phyloP scores from a whole-genome alignment of 2,888 invertebrate species.

The Rhagonycha lutea region DNA sequence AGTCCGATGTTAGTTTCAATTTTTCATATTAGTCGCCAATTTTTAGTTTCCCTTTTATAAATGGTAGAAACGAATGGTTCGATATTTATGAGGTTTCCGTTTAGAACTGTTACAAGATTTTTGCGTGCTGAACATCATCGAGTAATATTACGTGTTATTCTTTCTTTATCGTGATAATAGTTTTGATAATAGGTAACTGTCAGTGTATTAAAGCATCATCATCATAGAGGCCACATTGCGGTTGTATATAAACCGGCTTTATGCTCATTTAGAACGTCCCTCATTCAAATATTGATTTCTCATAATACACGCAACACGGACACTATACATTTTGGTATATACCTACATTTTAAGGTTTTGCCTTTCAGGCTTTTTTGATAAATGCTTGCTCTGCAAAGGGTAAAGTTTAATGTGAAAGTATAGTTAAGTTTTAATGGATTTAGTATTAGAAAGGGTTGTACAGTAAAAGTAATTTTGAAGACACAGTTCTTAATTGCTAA shows the following conservation, averaged over 20 bases:
- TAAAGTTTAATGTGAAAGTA: conserved; percentile 3
- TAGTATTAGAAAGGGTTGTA: not conserved
- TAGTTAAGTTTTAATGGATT: conserved; percentile 1
- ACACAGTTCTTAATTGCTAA: not conserved
- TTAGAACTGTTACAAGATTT: not conserved
- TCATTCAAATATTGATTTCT: conserved; percentile 23
- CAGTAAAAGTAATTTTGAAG: not conserved
- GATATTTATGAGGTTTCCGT: not conserved
- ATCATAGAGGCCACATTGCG: conserved; percentile 18
- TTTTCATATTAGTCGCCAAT: not conserved
- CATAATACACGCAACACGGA: conserved; percentile 17
- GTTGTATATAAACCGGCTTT: conserved; percentile 19
- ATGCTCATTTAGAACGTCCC: conserved; percentile 19
- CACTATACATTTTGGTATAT: conserved; percentile 9
- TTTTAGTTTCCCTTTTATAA: not conserved
- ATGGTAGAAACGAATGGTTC: no score
- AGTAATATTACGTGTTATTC: conserved; percentile 9
- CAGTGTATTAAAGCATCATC: conserved; percentile 15
- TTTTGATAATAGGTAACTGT: conserved; percentile 15
- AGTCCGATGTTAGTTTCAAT: not conserved
- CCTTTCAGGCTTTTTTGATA: conserved; percentile 4
- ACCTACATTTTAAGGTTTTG: conserved; percentile 9
- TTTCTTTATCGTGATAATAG: conserved; percentile 17
- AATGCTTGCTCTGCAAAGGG: conserved; percentile 5
- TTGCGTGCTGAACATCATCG: conserved; percentile 11